Conservation (phyloP, 1,140 invertebrate genomes). For the Diuraphis noxia region DNA sequence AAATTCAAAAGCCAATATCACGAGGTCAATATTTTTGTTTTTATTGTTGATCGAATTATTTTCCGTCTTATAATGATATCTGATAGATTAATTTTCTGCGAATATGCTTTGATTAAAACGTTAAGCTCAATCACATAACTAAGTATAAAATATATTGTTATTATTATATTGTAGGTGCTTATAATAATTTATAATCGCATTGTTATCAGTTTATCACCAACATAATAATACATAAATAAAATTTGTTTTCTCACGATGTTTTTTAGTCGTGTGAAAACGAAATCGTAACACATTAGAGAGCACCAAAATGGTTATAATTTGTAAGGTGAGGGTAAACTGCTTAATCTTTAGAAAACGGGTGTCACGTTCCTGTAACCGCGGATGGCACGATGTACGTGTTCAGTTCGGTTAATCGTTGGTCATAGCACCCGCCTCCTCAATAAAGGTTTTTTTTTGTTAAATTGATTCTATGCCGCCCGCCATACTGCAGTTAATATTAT, state of each 20-base stretch:
- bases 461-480: neutral
- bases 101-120: neutral
- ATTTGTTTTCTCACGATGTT: neutral
- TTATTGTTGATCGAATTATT: neutral
- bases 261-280: neutral
- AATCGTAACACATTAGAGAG: neutral
- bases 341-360: neutral
- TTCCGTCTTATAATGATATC: neutral
- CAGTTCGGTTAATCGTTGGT: neutral
- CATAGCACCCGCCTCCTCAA: neutral
- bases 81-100: neutral
- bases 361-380: slow-evolving; percentile 16
- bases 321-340: neutral
- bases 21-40: neutral
- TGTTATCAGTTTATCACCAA: neutral
- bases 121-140: neutral
- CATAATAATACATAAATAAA: neutral
- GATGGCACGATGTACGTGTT: neutral
- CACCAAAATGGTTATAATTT: neutral
- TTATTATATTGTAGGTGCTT: too few relatives aligned
- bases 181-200: neutral
- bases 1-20: neutral
- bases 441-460: neutral
- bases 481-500: too few relatives aligned
- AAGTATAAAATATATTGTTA: neutral